phyloP scores from a whole-genome alignment of 2,113 vertebrate genomes.

The Pycnonotus jocosus region DNA sequence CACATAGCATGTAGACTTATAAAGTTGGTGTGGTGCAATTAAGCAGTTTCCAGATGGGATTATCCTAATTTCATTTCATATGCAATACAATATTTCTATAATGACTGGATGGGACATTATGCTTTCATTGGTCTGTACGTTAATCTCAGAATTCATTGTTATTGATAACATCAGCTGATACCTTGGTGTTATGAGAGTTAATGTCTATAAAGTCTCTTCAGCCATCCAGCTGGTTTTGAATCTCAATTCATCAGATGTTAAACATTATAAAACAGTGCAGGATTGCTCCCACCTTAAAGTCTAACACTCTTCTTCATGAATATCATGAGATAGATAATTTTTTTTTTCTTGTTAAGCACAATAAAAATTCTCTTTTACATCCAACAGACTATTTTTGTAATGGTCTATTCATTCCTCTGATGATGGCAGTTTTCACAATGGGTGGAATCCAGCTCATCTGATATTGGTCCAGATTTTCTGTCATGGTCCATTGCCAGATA shows the following conservation, averaged over 20 bases:
- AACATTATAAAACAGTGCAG: background rate
- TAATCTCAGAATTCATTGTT: background rate
- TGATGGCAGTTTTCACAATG: background rate
- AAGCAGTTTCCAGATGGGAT: background rate
- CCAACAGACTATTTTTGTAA: background rate
- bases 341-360: background rate
- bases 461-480: background rate
- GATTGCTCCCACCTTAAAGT: background rate
- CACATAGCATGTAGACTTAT: background rate
- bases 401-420: background rate
- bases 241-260: background rate
- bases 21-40: background rate
- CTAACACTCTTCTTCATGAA: background rate
- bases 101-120: background rate
- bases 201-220: background rate
- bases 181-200: background rate
- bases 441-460: background rate
- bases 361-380: background rate
- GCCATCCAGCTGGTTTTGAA: background rate
- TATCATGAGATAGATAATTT: background rate
- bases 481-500: background rate
- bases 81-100: background rate
- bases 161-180: background rate
- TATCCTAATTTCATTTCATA: background rate
- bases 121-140: background rate